Evolutionary conservation across 2,113 vertebrate genomes (phyloP), one percentile per base, ranked within the genome.

Genomic region (Pelecanus crispus): DNA sequence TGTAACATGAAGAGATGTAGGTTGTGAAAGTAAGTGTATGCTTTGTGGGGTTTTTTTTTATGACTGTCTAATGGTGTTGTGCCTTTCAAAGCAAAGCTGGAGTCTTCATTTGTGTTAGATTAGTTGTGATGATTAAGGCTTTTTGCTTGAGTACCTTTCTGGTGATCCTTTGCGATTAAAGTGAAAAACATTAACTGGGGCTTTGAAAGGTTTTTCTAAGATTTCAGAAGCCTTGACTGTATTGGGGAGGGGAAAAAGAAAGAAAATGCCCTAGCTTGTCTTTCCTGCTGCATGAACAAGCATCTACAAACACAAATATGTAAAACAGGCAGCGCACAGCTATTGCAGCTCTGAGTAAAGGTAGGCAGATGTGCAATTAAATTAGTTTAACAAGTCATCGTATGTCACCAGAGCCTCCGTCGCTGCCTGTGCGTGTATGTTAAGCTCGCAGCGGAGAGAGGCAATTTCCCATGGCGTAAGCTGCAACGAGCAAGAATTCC

Each of bases 401-500:
- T 29, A 34, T 72, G 71, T 58, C 70, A 52, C 75, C 42, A 56
- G 52, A 82, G 47, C 81, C 53, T 47, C 19, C 11, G 28, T 26
- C 1, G 8, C 65, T 82, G 71, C 47, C 52, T 21, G n/a, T 3
- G 15, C 34, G 55, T 19, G 50, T 34, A 36, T 2, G 55, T 52
- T 45, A 56, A 75, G 68, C 75, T 85, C 2, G 1, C 68, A 38
- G 38, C 31, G 31, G 74, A 80, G 26, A 19, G n/a, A 29, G 42
- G 53, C 11, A 14, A 36, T 45, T 72, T 45, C 49, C 38, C 0
- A 0, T 24, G 56, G 62, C 0, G 1, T 40, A 31, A 49, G 18
- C 31, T 17, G 34, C 55, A 22, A 10, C 0, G 8, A 59, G 58
- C 52, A 62, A 25, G 74, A 52, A 40, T 49, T 42, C 31, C 0